Evolutionary conservation across 2,797 vertebrate species (phyloP).

Genomic region (Agapornis canus): DNA sequence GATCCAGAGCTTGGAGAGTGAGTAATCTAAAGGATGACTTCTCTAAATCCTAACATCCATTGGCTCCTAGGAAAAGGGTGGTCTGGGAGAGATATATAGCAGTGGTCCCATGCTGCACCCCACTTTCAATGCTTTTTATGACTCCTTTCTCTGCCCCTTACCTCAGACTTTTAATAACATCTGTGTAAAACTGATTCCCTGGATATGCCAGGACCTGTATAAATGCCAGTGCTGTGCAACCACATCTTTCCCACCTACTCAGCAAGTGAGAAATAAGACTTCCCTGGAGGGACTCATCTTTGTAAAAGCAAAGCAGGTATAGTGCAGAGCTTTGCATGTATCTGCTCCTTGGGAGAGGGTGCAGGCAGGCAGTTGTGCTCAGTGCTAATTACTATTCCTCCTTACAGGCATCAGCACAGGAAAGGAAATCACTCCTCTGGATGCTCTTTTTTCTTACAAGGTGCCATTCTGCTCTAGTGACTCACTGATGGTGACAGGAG

Average conservation of each 20-base stretch:
- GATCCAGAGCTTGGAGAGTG: neutral
- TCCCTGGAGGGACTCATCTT: neutral
- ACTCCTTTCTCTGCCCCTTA: neutral
- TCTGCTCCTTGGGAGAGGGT: neutral
- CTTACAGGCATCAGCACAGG: conserved; percentile 26
- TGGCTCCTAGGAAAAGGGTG: neutral
- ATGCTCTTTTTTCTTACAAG: conserved; percentile 44
- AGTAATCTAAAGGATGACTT: neutral
- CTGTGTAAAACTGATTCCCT: neutral
- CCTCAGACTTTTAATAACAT: neutral
- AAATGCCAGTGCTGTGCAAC: neutral
- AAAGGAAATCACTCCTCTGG: conserved; percentile 38
- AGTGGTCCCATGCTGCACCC: neutral
- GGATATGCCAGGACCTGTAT: neutral
- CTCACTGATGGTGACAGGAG: conserved; percentile 41
- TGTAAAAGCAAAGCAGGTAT: neutral
- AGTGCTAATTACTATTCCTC: conserved; percentile 33
- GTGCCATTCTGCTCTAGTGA: conserved; percentile 33
- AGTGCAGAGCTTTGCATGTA: neutral
- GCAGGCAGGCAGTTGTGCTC: conserved; percentile 3
- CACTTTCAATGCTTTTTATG: neutral
- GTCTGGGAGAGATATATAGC: neutral
- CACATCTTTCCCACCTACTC: neutral
- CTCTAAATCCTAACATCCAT: neutral
- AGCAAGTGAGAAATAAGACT: neutral